Conservation (phyloP, 2,113 vertebrate species). For the Probosciger aterrimus region DNA sequence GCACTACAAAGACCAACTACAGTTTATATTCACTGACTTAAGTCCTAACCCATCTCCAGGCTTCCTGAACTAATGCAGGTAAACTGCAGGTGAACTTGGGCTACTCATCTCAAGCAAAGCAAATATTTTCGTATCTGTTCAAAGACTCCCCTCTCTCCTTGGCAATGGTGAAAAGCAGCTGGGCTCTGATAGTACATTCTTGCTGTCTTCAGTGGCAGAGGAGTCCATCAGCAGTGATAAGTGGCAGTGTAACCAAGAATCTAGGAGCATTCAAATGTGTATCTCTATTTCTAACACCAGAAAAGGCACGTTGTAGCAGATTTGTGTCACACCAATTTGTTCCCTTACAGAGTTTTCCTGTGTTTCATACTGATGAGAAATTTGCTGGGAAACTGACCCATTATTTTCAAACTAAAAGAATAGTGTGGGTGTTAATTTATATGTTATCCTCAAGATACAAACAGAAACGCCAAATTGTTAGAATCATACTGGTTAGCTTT, state of each 20-base stretch:
- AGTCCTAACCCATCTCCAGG: not conserved
- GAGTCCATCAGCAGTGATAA: not conserved
- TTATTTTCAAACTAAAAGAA: not conserved
- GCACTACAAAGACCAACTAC: not conserved
- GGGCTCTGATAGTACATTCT: not conserved
- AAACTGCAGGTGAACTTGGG: not conserved
- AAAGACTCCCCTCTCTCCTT: not conserved
- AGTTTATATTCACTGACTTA: not conserved
- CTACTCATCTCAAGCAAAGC: not conserved
- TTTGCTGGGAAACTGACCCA: not conserved
- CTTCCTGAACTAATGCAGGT: not conserved
- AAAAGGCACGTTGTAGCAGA: not conserved
- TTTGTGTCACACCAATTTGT: not conserved
- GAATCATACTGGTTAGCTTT: not conserved
- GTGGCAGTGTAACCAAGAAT: not conserved
- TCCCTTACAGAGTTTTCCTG: not conserved
- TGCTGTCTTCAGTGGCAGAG: not conserved
- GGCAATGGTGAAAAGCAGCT: not conserved
- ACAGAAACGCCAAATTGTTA: not conserved
- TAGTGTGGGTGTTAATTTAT: not conserved
- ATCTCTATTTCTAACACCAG: not conserved
- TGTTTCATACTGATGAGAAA: not conserved
- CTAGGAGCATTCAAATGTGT: not conserved
- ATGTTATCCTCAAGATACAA: accelerated
- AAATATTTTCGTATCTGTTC: not conserved